Evolutionary conservation across 2,797 vertebrate genomes (phyloP), one percentile per base, ranked within the genome.

Genomic region (Pseudochirops cupreus): DNA sequence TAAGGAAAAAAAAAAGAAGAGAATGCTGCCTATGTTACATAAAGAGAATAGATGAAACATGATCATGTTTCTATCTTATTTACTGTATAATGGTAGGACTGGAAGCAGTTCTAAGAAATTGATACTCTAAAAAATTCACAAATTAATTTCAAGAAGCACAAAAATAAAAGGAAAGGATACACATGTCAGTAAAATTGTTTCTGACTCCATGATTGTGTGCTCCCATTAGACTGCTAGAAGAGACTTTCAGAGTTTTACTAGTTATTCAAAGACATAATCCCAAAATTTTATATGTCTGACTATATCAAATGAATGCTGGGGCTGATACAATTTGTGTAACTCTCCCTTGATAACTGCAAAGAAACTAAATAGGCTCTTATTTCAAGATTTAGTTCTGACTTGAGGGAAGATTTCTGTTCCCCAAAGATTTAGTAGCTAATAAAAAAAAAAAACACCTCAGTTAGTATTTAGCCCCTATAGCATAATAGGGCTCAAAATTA

Each of bases 331-430:
- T 29, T 53, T 95, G 95, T 54, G 55, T 39, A 93, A 89, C 39
- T 92, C 33, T 93, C 54, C 56, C 26, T n/a, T 92, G 13, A 94
- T 11, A 74, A 94, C 31, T 91, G 1, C 31, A 52, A 26, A 93
- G 18, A 96, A 91, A 54, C 31, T 91, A 90, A 93, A 18, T 7
- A 93, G 90, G 26, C 87, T 16, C 33, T 92, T 58, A 89, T 74
- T 58, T 54, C 9, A 95, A 95, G 67, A 92, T 10, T 90, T 52
- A 53, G 46, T 91, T 94, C 21, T 59, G 92, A 58, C 39, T 59
- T 97, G 50, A 94, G 94, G 54, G 62, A 31, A 95, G 94, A 93
- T 82, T 3, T 91, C n/a, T 31, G 52, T 55, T 82, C 91, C 46
- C 62, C 52, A 59, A 62, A 58, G 26, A 92, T 58, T 55, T 94